phyloP scores from a whole-genome alignment of 1,140 invertebrate species.

The Hypsibius dujardini region DNA sequence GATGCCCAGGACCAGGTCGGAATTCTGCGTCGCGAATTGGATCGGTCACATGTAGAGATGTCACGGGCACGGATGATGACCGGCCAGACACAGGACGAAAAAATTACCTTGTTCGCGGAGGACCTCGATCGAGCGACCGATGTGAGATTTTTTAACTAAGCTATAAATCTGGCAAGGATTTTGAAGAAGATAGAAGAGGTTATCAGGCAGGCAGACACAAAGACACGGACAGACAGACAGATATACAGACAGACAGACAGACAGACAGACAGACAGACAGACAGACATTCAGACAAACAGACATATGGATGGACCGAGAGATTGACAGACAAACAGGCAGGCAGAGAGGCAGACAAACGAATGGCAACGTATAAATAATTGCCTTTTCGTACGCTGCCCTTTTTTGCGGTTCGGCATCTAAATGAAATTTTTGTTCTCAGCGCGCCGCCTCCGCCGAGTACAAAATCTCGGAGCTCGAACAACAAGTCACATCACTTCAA shows the following conservation, averaged over 20 bases:
- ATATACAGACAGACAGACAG: neutral
- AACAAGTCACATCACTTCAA: neutral
- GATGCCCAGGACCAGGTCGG: neutral
- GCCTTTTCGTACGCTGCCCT: neutral
- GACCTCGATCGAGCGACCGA: conserved; percentile 9
- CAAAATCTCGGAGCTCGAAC: neutral
- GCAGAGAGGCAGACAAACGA: no score
- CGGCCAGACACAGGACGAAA: neutral
- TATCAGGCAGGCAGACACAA: no score
- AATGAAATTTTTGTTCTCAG: neutral
- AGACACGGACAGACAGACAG: neutral
- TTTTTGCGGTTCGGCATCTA: neutral
- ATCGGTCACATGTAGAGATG: neutral
- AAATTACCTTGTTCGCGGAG: neutral
- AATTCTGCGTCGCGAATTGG: conserved; percentile 5
- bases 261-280: neutral
- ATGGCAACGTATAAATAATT: neutral
- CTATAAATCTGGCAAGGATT: neutral
- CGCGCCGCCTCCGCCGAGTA: neutral
- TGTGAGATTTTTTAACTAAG: neutral
- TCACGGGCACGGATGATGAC: neutral
- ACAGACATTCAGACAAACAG: neutral
- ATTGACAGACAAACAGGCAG: neutral
- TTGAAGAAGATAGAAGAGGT: neutral
- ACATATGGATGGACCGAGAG: neutral